phyloP scores from a whole-genome alignment of 2,113 vertebrate species.

The Emydocephalus ijimae region DNA sequence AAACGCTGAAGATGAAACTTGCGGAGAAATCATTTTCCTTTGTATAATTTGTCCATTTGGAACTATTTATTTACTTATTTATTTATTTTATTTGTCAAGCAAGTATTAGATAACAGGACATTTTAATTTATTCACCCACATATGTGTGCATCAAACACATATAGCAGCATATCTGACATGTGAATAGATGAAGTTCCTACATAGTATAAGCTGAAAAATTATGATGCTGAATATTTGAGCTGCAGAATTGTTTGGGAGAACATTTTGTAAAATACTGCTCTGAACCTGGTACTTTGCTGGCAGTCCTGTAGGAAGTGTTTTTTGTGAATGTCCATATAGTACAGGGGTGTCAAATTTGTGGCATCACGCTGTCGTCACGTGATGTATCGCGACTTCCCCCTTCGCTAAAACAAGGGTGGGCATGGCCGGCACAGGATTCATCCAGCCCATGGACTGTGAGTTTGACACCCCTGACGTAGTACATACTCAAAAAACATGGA shows the following conservation, averaged over 20 bases:
- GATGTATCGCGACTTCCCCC: too few species aligned
- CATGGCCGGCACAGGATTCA: too few species aligned
- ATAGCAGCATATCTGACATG: not conserved
- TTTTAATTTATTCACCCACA: not conserved
- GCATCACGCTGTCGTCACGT: too few species aligned
- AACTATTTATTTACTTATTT: not conserved
- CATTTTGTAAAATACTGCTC: not conserved
- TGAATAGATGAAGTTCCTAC: not conserved
- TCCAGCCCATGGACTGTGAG: too few species aligned
- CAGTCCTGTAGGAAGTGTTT: not conserved
- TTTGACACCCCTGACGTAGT: not conserved
- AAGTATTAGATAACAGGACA: not conserved
- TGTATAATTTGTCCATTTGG: not conserved
- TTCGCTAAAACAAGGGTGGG: too few species aligned
- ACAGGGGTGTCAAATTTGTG: not conserved
- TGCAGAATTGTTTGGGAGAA: not conserved
- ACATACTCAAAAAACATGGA: not conserved
- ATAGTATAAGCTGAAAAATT: not conserved
- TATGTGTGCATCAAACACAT: not conserved
- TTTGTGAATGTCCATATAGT: not conserved
- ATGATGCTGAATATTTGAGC: not conserved
- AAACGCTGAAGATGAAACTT: rapidly evolving
- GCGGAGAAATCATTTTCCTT: not conserved
- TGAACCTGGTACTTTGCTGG: not conserved
- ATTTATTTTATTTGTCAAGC: too few species aligned